Evolutionary conservation across 1,140 invertebrate species (phyloP), one percentile per base, ranked within the genome.

Genomic region (Ceratitis capitata): DNA sequence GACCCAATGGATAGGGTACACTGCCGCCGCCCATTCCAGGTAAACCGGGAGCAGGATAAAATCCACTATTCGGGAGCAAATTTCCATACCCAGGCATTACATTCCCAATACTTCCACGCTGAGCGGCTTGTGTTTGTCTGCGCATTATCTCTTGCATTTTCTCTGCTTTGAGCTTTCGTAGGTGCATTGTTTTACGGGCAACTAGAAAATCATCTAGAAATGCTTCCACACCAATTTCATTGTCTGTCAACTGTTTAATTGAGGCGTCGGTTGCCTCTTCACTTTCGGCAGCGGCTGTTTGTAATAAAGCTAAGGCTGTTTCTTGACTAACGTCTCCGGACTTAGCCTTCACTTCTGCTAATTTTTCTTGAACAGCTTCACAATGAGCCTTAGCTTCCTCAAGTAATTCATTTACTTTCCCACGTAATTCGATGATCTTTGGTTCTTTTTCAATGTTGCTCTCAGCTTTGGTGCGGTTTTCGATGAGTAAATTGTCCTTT

Each of bases 221-320:
- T 85, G 95, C 93, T 29, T 98, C 97, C 0, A 97, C 93, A 87
- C 95, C 94, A 19, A 95, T 92, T 86, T 96, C 94, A 56, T 95
- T 95, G 42, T 94, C 93, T 58, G 97, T 92, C 90, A 98, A 97
- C 86, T 95, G 94, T 89, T 97, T 95, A 1, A 96, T 95, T 58
- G 96, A 89, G 84, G 94, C 93, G 92, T 98, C 97, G 39, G 97
- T 97, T 91, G 97, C 94, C 92, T 98, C 97, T 92, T 98, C 97
- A 74, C 95, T 95, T 93, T 97, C 95, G 83, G 97, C 95, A 74
- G 96, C 95, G 19, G 96, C 95, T 51, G 97, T 95, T 94, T 98
- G 96, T 19, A 98, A 92, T 47, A 98, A 90, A 0, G 97, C 97
- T 85, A 97, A 92, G 14, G 96, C 95, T 39, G 96, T 96, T 87